A percentile compares a stretch with the other conserved stretches of the same genome.
Evolutionary conservation across 1,140 invertebrate species (phyloP).

Genomic region (Scaptomyza pallida): DNA sequence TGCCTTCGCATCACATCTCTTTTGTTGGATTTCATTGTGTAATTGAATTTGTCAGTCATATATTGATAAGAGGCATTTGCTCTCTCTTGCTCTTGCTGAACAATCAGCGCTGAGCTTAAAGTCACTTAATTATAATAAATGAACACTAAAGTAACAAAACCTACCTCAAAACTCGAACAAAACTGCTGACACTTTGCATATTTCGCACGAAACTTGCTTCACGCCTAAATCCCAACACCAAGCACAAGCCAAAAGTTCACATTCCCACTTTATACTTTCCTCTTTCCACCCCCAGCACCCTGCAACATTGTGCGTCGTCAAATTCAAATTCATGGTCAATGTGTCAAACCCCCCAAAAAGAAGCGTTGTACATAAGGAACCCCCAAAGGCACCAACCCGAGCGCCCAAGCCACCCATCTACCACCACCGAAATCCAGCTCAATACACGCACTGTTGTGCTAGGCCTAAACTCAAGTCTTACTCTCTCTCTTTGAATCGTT

Average conservation of each 20-base stretch:
- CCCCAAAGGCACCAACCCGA: slow-evolving; percentile 6
- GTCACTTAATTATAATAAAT: slow-evolving; percentile 56
- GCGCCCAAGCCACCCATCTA: neutral
- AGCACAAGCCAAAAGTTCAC: neutral
- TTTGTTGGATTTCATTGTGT: slow-evolving; percentile 36
- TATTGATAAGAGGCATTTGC: slow-evolving; percentile 44
- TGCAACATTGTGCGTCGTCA: slow-evolving; percentile 16
- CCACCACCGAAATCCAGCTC: slow-evolving; percentile 33
- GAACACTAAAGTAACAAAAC: slow-evolving; percentile 5
- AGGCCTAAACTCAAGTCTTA: slow-evolving; percentile 47
- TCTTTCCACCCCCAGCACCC: too few species aligned
- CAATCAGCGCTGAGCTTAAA: slow-evolving; percentile 9
- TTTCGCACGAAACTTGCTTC: slow-evolving; percentile 21
- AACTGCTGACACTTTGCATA: slow-evolving; percentile 18
- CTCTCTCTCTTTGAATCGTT: neutral
- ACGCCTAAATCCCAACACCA: neutral
- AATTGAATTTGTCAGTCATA: slow-evolving; percentile 63
- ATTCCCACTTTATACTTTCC: too few species aligned
- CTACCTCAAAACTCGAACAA: slow-evolving; percentile 12
- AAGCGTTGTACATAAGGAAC: neutral
- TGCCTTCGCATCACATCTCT: neutral
- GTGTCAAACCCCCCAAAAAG: slow-evolving; percentile 63
- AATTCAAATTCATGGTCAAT: slow-evolving; percentile 74
- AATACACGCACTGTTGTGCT: slow-evolving; percentile 67
- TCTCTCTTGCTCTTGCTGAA: too few species aligned